Evolutionary conservation across 2,797 vertebrate genomes (phyloP), one percentile per base, ranked within the genome.

Genomic region (Thaleichthys pacificus): DNA sequence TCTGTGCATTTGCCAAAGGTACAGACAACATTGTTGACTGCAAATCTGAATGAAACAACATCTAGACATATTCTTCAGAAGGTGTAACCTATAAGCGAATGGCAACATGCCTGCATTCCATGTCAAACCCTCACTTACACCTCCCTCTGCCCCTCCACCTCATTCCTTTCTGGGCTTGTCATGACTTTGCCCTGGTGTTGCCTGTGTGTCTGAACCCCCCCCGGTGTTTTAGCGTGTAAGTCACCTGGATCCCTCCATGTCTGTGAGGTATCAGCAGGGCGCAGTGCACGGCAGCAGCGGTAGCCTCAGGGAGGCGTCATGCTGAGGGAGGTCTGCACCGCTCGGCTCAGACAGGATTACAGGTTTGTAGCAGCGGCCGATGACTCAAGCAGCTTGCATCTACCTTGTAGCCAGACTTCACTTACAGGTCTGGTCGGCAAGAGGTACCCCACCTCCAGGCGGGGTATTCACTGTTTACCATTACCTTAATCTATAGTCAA

Each of bases 281-380:
- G 51, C 26, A 51, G 51, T 7, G 79, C 86, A 86, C 12, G 87
- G 87, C 86, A 83, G 80, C 82, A 71, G 76, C 66, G 38, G 0
- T 47, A 79, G 77, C 86, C 86, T 83, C 84, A 0, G 82, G 82
- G 87, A 81, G 80, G 56, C 28, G 6, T 21, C 3, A 61, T 61
- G 70, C 66, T 38, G 68, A 0, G 4, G 3, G 54, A 38, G 68
- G 14, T 69, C 30, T 26, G 22, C 57, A 17, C 77, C 79, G 83
- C 68, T 3, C 66, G 72, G 86, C 86, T 91, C 89, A 87, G 86
- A 84, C 86, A 87, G 87, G 87, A 90, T 92, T 91, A 92, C 87
- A 87, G 86, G 86, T 91, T 84, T 81, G 84, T 85, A 84, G 89
- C 86, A 85, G 47, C 24, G 24, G 84, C 84, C 77, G 85, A 88